phyloP scores from a whole-genome alignment of 64 coral and sea anemone species.

The Actinia tenebrosa region DNA sequence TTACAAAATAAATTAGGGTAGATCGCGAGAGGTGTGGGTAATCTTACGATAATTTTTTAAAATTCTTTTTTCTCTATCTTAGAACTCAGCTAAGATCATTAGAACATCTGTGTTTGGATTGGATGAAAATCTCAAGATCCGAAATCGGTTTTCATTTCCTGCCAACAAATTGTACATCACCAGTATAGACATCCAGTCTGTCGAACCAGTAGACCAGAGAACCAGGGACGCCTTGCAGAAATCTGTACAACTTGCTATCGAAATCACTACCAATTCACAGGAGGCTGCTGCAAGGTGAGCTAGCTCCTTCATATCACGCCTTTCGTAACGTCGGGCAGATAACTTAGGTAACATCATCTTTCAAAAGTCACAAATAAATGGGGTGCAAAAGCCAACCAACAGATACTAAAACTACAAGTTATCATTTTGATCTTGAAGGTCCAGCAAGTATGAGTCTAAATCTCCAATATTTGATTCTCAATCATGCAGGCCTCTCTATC shows the following conservation, averaged over 20 bases:
- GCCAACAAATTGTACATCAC: constrained; percentile 93
- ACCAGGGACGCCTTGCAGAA: constrained; percentile 95
- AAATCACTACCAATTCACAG: constrained; percentile 98
- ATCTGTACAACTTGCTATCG: constrained; percentile 96
- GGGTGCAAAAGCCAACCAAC: too few species aligned
- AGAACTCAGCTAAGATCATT: constrained; percentile 99
- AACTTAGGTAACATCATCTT: too few species aligned
- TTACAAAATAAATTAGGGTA: background rate
- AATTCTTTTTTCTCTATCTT: background rate
- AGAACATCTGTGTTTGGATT: constrained; percentile 94
- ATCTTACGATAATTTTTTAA: too few species aligned
- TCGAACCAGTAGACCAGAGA: constrained; percentile 95
- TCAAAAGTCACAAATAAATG: too few species aligned
- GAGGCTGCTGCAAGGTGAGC: constrained; percentile 93
- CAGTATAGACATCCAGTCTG: constrained; percentile 97
- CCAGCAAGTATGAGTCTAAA: too few species aligned
- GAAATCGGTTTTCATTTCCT: constrained; percentile 83
- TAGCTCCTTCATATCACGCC: background rate
- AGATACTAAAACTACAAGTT: too few species aligned
- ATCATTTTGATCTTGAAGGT: too few species aligned
- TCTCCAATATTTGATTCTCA: too few species aligned
- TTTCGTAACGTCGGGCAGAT: background rate
- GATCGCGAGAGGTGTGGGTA: background rate
- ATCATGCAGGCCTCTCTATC: too few species aligned
- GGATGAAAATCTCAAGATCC: constrained; percentile 94